Evolutionary conservation across 2,888 invertebrate genomes (phyloP).

Genomic region (Calliopum simillimum): DNA sequence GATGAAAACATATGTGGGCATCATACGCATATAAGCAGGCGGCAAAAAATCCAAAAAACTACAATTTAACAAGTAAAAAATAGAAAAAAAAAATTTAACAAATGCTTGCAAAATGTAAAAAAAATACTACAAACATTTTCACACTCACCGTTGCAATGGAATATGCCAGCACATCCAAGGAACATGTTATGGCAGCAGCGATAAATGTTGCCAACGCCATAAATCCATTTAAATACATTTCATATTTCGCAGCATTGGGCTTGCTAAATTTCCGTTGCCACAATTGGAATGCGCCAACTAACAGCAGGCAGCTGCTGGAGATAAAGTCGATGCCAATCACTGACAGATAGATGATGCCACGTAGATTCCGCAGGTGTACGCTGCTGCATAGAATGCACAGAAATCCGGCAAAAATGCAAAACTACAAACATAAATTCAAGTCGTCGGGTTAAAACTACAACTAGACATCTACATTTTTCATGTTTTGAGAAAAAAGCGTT

Average conservation of each 20-base stretch:
- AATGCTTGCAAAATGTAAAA: not conserved
- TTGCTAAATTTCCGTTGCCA: conserved; percentile 51
- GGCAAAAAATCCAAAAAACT: conserved; percentile 49
- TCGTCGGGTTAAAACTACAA: no score
- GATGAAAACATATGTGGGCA: conserved; percentile 44
- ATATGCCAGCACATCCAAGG: conserved; percentile 46
- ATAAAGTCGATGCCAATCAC: conserved; percentile 48
- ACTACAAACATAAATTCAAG: no score
- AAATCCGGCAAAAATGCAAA: conserved; percentile 54
- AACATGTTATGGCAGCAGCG: conserved; percentile 43
- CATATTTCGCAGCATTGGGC: conserved; percentile 49
- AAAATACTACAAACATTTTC: conserved; percentile 7
- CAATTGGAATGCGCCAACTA: conserved; percentile 51
- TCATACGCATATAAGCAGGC: conserved; percentile 47
- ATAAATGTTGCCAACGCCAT: conserved; percentile 45
- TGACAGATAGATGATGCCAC: conserved; percentile 54
- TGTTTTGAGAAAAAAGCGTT: no score
- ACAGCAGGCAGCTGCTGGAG: conserved; percentile 44
- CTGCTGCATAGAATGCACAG: conserved; percentile 56
- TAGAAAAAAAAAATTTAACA: not conserved
- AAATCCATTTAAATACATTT: conserved; percentile 45
- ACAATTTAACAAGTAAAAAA: conserved; percentile 32
- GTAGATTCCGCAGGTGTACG: conserved; percentile 56
- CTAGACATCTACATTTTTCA: no score
- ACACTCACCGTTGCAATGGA: conserved; percentile 46